Evolutionary conservation across 2,797 vertebrate genomes (phyloP).

Genomic region (Chrysocyon brachyurus): DNA sequence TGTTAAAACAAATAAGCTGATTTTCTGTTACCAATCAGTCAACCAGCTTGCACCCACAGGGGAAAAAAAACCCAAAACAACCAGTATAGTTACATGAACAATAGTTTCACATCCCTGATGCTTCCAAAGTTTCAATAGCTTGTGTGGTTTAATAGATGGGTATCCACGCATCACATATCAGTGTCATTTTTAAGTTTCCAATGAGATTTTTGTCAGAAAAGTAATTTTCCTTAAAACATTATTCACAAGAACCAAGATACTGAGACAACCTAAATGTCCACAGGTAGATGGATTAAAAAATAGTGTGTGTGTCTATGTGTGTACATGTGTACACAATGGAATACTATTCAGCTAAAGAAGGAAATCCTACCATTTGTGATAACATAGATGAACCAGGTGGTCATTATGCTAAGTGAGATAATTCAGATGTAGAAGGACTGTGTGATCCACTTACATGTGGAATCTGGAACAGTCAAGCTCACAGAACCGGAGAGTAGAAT

Average conservation of each 20-base stretch:
- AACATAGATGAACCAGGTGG: not conserved
- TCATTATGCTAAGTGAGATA: not conserved
- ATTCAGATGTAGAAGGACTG: not conserved
- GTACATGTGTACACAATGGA: not conserved
- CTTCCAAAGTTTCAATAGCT: not conserved
- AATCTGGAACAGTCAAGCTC: not conserved
- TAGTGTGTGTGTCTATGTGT: not conserved
- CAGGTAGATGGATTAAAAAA: not conserved
- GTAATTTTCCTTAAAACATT: not conserved
- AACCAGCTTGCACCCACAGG: not conserved
- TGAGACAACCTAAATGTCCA: not conserved
- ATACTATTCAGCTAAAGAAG: not conserved
- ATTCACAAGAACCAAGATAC: not conserved
- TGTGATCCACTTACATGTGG: not conserved
- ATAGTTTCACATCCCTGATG: not conserved
- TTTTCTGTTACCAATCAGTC: not conserved
- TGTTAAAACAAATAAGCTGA: conserved; percentile 12
- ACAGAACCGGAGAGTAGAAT: not conserved
- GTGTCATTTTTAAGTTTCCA: conserved; percentile 28
- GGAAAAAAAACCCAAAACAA: not conserved
- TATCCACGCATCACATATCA: not conserved
- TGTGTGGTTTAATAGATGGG: not conserved
- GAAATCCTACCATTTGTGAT: not conserved
- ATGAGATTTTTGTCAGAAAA: conserved; percentile 19
- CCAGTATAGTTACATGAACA: not conserved